Evolutionary conservation across 64 coral and sea anemone species (phyloP).

Genomic region (Montipora efflorescens): DNA sequence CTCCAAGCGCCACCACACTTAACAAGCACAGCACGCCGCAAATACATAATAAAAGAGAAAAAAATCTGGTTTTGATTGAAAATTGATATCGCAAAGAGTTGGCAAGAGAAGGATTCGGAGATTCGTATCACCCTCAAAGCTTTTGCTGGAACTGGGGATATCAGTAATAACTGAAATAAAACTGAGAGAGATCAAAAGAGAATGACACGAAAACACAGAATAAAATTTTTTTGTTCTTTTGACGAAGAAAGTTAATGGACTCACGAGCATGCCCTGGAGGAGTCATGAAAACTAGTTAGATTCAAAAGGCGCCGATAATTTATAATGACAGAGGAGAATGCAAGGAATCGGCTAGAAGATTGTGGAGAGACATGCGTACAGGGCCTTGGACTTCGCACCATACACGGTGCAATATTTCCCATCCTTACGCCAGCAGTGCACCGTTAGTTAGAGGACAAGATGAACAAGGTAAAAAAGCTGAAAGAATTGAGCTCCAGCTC

Average conservation of each 20-base stretch:
- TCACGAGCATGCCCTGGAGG: background rate
- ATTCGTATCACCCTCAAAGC: too few relatives aligned
- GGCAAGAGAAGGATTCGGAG: too few relatives aligned
- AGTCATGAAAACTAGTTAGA: background rate
- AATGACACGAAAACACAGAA: background rate
- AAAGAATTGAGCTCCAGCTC: too few relatives aligned
- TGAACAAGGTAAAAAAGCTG: too few relatives aligned
- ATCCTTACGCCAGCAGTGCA: too few relatives aligned
- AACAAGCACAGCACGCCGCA: slow-evolving; percentile 12
- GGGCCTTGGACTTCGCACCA: too few relatives aligned
- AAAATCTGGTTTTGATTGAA: slow-evolving; percentile 8
- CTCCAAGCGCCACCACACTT: background rate
- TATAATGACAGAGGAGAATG: too few relatives aligned
- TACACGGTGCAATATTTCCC: too few relatives aligned
- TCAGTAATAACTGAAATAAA: background rate
- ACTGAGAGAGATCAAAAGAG: background rate
- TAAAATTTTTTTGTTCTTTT: background rate
- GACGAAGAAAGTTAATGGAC: background rate
- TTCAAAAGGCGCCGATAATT: too few relatives aligned
- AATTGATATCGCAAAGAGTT: background rate
- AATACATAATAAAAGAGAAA: background rate
- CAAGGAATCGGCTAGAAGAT: background rate
- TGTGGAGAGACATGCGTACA: too few relatives aligned
- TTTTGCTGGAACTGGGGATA: too few relatives aligned
- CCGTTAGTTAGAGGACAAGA: too few relatives aligned